Conservation (phyloP, 2,888 invertebrate genomes). For the Nomada fabriciana region DNA sequence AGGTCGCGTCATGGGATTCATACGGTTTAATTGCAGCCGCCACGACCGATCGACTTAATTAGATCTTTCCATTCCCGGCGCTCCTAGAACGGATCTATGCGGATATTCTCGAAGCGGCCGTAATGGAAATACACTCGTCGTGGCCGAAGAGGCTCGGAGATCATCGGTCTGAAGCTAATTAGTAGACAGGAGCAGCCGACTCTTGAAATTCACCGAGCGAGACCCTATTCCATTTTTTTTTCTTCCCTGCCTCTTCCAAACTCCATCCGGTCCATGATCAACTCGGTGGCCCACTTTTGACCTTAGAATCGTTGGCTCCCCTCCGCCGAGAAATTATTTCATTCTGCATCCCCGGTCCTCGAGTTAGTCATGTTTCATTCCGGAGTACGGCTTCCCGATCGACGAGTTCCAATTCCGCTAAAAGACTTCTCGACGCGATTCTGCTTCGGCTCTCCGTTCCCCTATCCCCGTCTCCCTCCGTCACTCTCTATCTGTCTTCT, state of each 20-base stretch:
- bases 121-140: constrained; percentile 39
- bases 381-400: constrained; percentile 24
- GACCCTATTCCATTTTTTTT: not conserved
- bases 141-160: not conserved
- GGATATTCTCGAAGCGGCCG: constrained; percentile 43
- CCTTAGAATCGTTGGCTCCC: not conserved
- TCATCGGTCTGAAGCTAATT: constrained; percentile 49
- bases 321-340: constrained; percentile 22
- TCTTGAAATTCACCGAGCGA: constrained; percentile 29
- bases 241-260: not conserved
- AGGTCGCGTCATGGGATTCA: constrained; percentile 52
- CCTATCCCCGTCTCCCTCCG: not conserved
- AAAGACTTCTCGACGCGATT: constrained; percentile 24
- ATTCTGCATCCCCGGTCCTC: not conserved
- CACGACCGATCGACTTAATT: constrained; percentile 63
- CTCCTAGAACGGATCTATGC: constrained; percentile 22
- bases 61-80: constrained; percentile 42
- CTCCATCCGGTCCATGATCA: not conserved
- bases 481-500: not conserved
- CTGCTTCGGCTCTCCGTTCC: not conserved
- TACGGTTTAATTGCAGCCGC: constrained; percentile 58
- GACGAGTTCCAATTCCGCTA: constrained; percentile 52
- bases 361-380: not conserved
- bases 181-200: constrained; percentile 45
- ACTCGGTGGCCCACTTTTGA: constrained; percentile 15